Percentiles rank a stretch among this genome's conserved stretches.
phyloP scores from a whole-genome alignment of 2,888 invertebrate genomes.

The Pyrgus malvae region DNA sequence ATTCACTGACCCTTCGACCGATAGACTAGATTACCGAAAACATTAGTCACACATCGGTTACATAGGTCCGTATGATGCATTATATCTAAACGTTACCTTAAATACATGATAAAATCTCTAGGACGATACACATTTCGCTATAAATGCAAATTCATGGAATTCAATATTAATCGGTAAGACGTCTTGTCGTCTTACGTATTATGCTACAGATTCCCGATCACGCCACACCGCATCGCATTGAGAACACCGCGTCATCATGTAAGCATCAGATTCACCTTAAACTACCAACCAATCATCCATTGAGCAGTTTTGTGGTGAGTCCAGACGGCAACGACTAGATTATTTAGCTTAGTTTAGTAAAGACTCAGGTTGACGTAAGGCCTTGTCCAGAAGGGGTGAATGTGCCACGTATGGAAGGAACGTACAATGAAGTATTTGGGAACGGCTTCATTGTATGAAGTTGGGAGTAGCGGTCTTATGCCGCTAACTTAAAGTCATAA shows the following conservation, averaged over 20 bases:
- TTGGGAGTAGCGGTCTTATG: no score
- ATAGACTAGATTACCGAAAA: conserved; percentile 76
- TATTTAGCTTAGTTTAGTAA: no score
- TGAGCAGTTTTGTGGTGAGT: conserved; percentile 31
- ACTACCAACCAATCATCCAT: conserved; percentile 29
- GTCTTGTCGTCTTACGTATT: conserved; percentile 65
- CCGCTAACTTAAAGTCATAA: no score
- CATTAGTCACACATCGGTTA: conserved; percentile 62
- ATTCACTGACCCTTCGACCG: no score
- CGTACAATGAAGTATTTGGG: no score
- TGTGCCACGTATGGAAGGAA: no score
- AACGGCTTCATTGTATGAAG: no score
- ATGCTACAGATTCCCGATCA: conserved; percentile 71
- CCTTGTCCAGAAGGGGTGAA: no score
- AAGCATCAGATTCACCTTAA: conserved; percentile 23
- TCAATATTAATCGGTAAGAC: conserved; percentile 74
- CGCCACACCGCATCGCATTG: conserved; percentile 48
- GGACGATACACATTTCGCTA: conserved; percentile 79
- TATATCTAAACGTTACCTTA: conserved; percentile 70
- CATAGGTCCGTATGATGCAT: conserved; percentile 63
- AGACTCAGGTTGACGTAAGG: no score
- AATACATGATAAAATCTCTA: conserved; percentile 79
- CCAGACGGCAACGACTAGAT: no score
- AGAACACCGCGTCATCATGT: conserved; percentile 16
- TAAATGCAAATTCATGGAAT: conserved; percentile 83